A percentile compares a stretch with the other conserved stretches of the same genome.
Evolutionary conservation across 2,888 invertebrate species (phyloP).

Genomic region (Labia minor): DNA sequence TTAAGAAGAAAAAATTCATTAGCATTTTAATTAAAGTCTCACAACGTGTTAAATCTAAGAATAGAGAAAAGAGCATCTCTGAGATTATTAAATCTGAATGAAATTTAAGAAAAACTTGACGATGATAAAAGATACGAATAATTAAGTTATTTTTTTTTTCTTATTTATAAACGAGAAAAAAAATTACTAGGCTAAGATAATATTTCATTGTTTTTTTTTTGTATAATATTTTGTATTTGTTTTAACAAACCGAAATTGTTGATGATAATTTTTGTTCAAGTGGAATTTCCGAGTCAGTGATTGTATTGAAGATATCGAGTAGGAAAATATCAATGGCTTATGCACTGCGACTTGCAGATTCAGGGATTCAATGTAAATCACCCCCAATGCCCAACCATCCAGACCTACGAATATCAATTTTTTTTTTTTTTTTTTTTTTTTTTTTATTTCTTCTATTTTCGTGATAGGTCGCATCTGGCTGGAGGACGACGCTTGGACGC

Average conservation of each 20-base stretch:
- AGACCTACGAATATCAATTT: neutral
- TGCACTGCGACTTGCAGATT: neutral
- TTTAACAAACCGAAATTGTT: too few relatives aligned
- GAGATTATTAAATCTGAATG: slow-evolving; percentile 13
- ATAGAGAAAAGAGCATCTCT: neutral
- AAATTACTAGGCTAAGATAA: neutral
- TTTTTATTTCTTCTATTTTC: too few relatives aligned
- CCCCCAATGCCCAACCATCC: neutral
- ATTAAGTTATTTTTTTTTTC: too few relatives aligned
- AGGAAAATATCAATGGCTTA: too few relatives aligned
- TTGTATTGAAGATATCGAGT: too few relatives aligned
- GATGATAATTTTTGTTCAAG: too few relatives aligned
- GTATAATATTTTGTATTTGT: neutral
- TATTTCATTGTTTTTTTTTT: neutral
- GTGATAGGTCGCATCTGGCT: neutral
- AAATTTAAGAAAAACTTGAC: neutral
- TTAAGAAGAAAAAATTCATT: neutral
- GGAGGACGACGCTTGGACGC: neutral
- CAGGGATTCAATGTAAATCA: slow-evolving; percentile 13
- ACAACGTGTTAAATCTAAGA: slow-evolving; percentile 13
- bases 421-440: neutral
- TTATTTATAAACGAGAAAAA: neutral
- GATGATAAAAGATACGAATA: neutral
- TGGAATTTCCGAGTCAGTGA: too few relatives aligned
- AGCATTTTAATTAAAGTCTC: slow-evolving; percentile 3